Evolutionary conservation across 2,113 vertebrate genomes (phyloP).

Genomic region (Ramphastos sulfuratus): DNA sequence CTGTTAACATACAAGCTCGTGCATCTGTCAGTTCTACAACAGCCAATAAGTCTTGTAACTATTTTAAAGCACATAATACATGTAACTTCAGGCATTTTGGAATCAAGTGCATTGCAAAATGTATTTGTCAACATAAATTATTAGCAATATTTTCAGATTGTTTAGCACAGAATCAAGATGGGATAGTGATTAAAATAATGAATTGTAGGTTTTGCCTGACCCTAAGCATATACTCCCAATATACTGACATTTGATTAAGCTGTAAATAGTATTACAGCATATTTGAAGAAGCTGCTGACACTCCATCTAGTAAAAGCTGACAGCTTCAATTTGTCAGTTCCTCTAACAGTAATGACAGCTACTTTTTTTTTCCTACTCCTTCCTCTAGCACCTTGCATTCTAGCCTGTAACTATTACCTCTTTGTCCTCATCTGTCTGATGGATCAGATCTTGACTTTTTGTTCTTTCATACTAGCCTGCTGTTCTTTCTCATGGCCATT

Average conservation of each 20-base stretch:
- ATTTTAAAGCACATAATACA: not conserved
- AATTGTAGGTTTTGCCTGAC: not conserved
- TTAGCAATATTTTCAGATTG: not conserved
- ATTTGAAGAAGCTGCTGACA: not conserved
- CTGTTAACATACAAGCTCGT: not conserved
- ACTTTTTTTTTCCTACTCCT: not conserved
- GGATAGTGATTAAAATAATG: not conserved
- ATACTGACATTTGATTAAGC: not conserved
- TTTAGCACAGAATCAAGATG: not conserved
- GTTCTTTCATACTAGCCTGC: not conserved
- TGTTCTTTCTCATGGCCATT: not conserved
- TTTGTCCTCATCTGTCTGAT: not conserved
- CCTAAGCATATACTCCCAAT: not conserved
- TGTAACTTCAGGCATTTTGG: not conserved
- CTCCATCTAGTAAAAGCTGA: not conserved
- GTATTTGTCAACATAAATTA: not conserved
- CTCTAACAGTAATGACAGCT: not conserved
- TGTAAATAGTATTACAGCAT: not conserved
- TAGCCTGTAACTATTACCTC: not conserved
- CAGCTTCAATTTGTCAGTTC: not conserved
- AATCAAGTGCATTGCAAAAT: not conserved
- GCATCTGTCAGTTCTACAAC: not conserved
- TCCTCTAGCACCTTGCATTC: not conserved
- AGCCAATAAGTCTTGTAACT: conserved; percentile 6
- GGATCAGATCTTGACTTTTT: not conserved